These are phyloP conservation scores for Chionis minor DNA, from an alignment of 2,113 vertebrate species.

Conservation along the genomic window DNA sequence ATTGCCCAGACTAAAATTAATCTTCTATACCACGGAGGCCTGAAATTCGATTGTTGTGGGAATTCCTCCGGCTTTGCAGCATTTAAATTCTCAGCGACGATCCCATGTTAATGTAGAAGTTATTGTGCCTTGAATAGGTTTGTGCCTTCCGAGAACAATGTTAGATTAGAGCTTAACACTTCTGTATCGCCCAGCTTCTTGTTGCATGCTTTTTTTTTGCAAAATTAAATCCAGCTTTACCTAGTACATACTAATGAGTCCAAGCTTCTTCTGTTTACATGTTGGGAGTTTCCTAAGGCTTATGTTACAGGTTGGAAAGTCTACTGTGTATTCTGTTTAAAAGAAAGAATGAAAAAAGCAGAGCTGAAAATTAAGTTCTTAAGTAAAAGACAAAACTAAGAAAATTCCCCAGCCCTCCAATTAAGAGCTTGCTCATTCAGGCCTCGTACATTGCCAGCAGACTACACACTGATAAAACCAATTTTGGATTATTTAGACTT, in stretches of 20 bases:
- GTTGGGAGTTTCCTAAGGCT: neutral
- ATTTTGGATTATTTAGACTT: slow-evolving; percentile 30
- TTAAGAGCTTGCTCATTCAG: neutral
- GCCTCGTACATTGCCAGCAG: neutral
- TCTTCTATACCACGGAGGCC: neutral
- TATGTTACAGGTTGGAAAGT: neutral
- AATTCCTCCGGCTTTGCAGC: neutral
- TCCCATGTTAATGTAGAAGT: neutral
- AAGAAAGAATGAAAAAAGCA: neutral
- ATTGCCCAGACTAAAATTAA: slow-evolving; percentile 6
- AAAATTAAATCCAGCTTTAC: slow-evolving; percentile 19
- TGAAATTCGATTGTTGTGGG: slow-evolving; percentile 5
- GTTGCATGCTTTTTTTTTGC: neutral
- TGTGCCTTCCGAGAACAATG: slow-evolving; percentile 11
- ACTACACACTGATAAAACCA: slow-evolving; percentile 18
- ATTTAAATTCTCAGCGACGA: slow-evolving; percentile 42
- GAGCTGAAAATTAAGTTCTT: slow-evolving; percentile 21
- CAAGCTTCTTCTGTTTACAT: neutral
- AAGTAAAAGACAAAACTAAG: slow-evolving; percentile 8
- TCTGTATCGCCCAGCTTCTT: neutral
- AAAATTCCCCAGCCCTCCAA: neutral
- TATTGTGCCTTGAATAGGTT: slow-evolving; percentile 2
- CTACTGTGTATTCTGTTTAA: neutral
- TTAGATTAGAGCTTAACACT: slow-evolving; percentile 26
- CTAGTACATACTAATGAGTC: slow-evolving; percentile 11